Conservation (phyloP, 2,797 vertebrate genomes). For the Scarus forsteni region DNA sequence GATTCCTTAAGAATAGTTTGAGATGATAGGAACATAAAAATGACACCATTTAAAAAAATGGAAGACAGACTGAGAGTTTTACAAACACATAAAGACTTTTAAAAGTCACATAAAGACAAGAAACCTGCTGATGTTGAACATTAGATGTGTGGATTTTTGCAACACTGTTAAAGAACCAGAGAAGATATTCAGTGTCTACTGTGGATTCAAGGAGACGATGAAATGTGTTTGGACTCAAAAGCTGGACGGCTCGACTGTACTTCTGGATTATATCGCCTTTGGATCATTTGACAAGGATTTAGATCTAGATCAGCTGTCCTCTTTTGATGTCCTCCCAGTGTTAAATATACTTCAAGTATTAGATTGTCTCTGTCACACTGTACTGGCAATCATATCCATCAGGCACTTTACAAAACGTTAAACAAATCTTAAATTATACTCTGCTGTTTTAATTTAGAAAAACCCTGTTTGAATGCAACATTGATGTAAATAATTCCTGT, state of each 20-base stretch:
- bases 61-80: constrained; percentile 58
- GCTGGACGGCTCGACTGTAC: neutral
- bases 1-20: constrained; percentile 57
- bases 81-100: constrained; percentile 19
- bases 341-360: constrained; percentile 21
- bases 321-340: constrained; percentile 23
- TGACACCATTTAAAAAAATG: constrained; percentile 44
- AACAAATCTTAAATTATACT: constrained; percentile 15
- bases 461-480: constrained; percentile 4
- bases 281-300: constrained; percentile 37
- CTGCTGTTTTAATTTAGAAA: neutral
- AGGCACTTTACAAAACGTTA: constrained; percentile 30
- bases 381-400: neutral
- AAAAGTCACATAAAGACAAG: constrained; percentile 9
- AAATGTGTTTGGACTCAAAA: constrained; percentile 29
- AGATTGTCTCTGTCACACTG: constrained; percentile 15
- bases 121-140: constrained; percentile 15
- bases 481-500: neutral
- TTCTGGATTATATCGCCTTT: constrained; percentile 16
- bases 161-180: neutral
- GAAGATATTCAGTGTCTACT: no score
- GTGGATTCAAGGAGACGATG: constrained; percentile 9
- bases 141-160: constrained; percentile 17
- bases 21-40: constrained; percentile 37
- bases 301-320: constrained; percentile 39